These are phyloP conservation scores for Cosmopolites sordidus DNA, from an alignment of 2,888 invertebrate species.

Conservation along the genomic window DNA sequence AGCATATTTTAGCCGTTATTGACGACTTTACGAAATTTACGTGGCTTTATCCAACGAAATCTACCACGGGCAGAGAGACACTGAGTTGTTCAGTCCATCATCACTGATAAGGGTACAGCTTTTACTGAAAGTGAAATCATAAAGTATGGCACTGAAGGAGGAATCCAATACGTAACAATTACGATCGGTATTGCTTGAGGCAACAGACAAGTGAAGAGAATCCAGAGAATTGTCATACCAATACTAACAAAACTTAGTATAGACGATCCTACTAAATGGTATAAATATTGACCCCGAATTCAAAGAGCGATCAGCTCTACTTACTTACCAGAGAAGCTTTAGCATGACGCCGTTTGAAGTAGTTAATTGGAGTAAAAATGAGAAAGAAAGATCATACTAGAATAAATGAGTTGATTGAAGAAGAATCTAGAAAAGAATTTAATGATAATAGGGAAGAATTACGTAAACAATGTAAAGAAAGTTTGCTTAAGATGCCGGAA, in stretches of 20 bases:
- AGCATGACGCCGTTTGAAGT: slow-evolving; percentile 30
- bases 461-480: too few species aligned
- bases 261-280: too few species aligned
- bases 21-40: slow-evolving; percentile 39
- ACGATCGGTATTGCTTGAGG: slow-evolving; percentile 38
- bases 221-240: too few species aligned
- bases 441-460: slow-evolving; percentile 21
- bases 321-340: slow-evolving; percentile 28
- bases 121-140: too few species aligned
- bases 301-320: slow-evolving; percentile 31
- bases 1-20: slow-evolving; percentile 38
- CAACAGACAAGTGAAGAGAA: slow-evolving; percentile 38
- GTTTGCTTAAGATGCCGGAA: slow-evolving; percentile 25
- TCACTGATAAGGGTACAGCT: too few species aligned
- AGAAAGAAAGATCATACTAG: slow-evolving; percentile 29
- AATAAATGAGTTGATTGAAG: slow-evolving; percentile 37
- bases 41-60: too few species aligned
- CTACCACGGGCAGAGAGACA: slow-evolving; percentile 32
- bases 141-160: slow-evolving; percentile 33
- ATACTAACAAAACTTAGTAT: too few species aligned
- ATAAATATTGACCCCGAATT: slow-evolving; percentile 27
- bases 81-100: slow-evolving; percentile 36
- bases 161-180: too few species aligned
- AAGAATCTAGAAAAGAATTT: too few species aligned
- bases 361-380: slow-evolving; percentile 32